Evolutionary conservation across 2,888 invertebrate species (phyloP), one percentile per base, ranked within the genome.

Genomic region (Xestoiulus laeticollis): DNA sequence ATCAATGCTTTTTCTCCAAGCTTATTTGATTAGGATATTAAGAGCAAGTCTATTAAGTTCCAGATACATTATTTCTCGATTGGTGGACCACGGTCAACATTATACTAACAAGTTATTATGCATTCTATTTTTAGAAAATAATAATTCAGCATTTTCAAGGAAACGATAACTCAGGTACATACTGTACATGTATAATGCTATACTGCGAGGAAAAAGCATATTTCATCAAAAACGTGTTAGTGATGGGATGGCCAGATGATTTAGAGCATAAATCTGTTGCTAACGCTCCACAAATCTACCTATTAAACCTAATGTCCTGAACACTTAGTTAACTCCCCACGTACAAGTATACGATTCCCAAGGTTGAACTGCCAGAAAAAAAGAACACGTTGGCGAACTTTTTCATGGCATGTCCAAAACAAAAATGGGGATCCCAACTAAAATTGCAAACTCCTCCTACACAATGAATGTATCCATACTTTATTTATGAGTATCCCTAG

Each of bases 351-450:
- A n/a, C n/a, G n/a, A n/a, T 38, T 38, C 53, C n/a, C 53, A 59
- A 59, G 53, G 53, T 59, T 59, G 53, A n/a, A 5, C 53, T 59
- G 53, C n/a, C n/a, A 59, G 1, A 59, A n/a, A n/a, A n/a, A 59
- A 19, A 59, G 53, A 59, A 6, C 53, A n/a, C 19, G 19, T 59
- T 59, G 16, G 53, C 53, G 48, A 16, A 16, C n/a, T n/a, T 59
- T 59, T 59, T 59, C 53, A 59, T 59, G 53, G 53, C 53, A 19
- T 59, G 53, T 59, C 53, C 53, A n/a, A n/a, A 59, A n/a, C 53
- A n/a, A 1, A 59, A 59, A n/a, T 38, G 6, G 33, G 33, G 33
- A 38, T 5, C n/a, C n/a, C 14, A n/a, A n/a, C 19, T 59, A 19
- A 19, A n/a, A 59, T 59, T 14, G 53, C n/a, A 59, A n/a, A 19